A percentile compares a stretch with the other conserved stretches of the same genome.
These are phyloP conservation scores for Venturia canescens DNA, from an alignment of 1,140 invertebrate genomes.

Conservation along the genomic window DNA sequence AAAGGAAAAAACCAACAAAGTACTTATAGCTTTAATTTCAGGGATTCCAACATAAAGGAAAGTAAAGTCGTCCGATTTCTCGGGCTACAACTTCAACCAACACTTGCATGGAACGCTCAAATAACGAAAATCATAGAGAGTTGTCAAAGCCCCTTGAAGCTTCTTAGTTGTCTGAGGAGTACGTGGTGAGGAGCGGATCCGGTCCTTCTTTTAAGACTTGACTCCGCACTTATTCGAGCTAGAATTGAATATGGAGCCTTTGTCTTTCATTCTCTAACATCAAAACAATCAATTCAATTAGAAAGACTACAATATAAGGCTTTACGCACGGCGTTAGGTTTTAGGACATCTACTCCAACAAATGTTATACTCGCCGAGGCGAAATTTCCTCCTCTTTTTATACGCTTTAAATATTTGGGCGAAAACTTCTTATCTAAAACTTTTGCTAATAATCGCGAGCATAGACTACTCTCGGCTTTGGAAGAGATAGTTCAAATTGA, in stretches of 20 bases:
- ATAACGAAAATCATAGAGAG: no score
- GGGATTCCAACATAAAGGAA: no score
- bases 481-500: no score
- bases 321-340: slow-evolving; percentile 26
- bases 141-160: slow-evolving; percentile 24
- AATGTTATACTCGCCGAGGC: slow-evolving; percentile 42
- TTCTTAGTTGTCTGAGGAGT: slow-evolving; percentile 25
- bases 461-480: no score
- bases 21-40: no score
- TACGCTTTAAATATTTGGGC: background rate
- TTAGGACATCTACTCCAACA: slow-evolving; percentile 33
- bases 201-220: background rate
- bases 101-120: no score
- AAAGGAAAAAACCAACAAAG: no score
- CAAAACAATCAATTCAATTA: background rate
- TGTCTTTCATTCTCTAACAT: slow-evolving; percentile 31
- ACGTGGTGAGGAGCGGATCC: slow-evolving; percentile 40
- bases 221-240: slow-evolving; percentile 42
- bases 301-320: slow-evolving; percentile 43
- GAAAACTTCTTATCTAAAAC: background rate
- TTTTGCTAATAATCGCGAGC: background rate
- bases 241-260: no score
- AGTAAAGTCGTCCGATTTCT: no score
- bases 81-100: slow-evolving; percentile 16
- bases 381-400: slow-evolving; percentile 1